These are phyloP conservation scores for Epizoanthus scotinus DNA, from an alignment of 92 coral and sea anemone species.

Conservation along the genomic window DNA sequence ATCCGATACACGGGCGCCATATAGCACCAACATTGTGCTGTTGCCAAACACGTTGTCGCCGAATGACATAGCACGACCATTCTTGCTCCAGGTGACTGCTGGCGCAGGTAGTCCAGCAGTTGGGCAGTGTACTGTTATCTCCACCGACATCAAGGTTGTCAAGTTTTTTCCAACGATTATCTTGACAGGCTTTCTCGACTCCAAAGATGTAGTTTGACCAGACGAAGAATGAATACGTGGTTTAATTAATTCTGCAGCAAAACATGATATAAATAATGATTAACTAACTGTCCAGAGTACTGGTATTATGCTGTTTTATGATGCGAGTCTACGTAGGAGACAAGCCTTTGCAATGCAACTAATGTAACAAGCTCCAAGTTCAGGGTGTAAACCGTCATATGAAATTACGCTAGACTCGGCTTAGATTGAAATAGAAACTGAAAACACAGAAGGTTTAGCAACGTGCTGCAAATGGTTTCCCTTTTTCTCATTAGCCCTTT, in stretches of 20 bases:
- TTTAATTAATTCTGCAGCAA: constrained; percentile 10
- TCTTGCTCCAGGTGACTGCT: constrained; percentile 54
- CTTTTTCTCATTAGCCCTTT: no score
- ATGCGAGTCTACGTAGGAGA: no score
- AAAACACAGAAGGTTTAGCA: no score
- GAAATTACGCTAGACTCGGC: no score
- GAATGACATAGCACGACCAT: constrained; percentile 56
- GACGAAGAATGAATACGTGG: constrained; percentile 29
- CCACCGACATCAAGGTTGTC: constrained; percentile 55
- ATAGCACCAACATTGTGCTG: constrained; percentile 66
- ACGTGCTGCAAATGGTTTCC: no score
- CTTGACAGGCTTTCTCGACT: constrained; percentile 53
- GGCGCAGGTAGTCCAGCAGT: constrained; percentile 69
- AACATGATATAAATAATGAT: neutral
- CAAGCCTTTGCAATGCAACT: no score
- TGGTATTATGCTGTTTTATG: no score
- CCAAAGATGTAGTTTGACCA: constrained; percentile 29
- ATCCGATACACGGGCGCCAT: constrained; percentile 64
- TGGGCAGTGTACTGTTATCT: constrained; percentile 58
- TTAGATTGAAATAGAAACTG: no score
- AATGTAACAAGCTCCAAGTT: no score
- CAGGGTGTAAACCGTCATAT: no score
- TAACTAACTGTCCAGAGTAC: no score
- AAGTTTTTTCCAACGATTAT: constrained; percentile 72
- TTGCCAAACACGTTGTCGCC: constrained; percentile 61